Base-by-base conservation (phyloP, 2,888 invertebrate species). In the Cheilosia soror region DNA sequence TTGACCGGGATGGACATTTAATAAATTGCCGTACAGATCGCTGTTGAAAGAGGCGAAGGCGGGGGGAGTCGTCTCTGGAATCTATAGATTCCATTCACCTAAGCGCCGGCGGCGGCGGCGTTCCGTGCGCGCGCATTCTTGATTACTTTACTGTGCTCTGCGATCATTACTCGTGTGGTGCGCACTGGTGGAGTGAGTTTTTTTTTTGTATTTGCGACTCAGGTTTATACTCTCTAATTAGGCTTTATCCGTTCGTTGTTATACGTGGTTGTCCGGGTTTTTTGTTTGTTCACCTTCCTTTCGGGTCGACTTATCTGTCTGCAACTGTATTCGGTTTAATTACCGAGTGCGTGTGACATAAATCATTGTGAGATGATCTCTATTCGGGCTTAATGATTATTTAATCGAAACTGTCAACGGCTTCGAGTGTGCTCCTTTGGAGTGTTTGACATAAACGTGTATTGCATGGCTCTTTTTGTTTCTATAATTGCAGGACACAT, bases 401-500 rank as follows among this genome's bases (percentile, higher is more conserved):
- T 73, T 69, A 79, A 73, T 79, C 57, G 55, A 31, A 58, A 68
- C 25, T 68, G 57, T 57, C 42, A 68, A 47, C 29, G 49, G 27
- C 7, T 9, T 27, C 11, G 51, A 53, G 42, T 44, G 72, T 63
- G 72, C 29, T 57, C 47, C 44, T n/a, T 25, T 33, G 69, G 69
- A 62, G 40, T 47, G 69, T 27, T 62, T 44, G 25, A 53, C 27
- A 47, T n/a, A 31, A 42, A n/a, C n/a, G 42, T 57, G n/a, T 57
- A 63, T 62, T 62, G 47, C 13, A n/a, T 68, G 62, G 71, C 62
- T 69, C 31, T 51, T 68, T 65, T 31, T 63, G 31, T 27, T 44
- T 6, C 0, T 73, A 47, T 63, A n/a, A 7, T 77, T 73, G 20
- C 58, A 92, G 92, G 92, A 88, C 92, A 92, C 88, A 90, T 92